Evolutionary conservation across 1,140 invertebrate species (phyloP).

Genomic region (Drosophila takahashii): DNA sequence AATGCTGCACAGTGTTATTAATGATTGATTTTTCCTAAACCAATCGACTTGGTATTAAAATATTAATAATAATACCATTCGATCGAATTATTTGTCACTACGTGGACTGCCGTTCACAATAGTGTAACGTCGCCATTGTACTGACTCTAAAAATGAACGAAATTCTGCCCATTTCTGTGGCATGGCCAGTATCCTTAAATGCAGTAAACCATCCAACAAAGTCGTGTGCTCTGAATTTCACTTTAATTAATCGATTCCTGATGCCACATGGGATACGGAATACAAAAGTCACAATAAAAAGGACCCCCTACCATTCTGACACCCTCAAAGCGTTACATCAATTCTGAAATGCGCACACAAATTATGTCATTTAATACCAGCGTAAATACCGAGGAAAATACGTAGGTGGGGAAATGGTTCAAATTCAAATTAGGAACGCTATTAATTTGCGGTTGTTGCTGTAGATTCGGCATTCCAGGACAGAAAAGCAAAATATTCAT

Average conservation of each 20-base stretch:
- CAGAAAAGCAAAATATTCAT: neutral
- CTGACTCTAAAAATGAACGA: no score
- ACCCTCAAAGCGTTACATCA: neutral
- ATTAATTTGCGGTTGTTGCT: neutral
- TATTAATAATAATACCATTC: no score
- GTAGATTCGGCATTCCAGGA: neutral
- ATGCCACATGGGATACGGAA: no score
- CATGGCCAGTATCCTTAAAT: no score
- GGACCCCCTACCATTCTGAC: neutral
- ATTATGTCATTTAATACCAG: slow-evolving; percentile 21
- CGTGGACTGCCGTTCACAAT: no score
- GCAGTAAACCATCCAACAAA: neutral
- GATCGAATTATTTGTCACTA: no score
- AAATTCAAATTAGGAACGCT: slow-evolving; percentile 33
- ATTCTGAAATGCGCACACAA: slow-evolving; percentile 9
- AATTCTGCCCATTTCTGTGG: no score
- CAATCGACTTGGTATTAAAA: no score
- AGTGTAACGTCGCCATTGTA: no score
- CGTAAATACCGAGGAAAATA: slow-evolving; percentile 2
- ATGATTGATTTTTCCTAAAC: no score
- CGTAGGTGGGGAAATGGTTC: neutral
- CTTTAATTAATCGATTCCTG: neutral
- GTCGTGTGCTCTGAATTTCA: neutral
- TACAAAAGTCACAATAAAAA: no score
- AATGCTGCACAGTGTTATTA: no score